These are phyloP conservation scores for Drosophila parthenogenetica DNA, from an alignment of 2,888 invertebrate genomes.

Conservation along the genomic window DNA sequence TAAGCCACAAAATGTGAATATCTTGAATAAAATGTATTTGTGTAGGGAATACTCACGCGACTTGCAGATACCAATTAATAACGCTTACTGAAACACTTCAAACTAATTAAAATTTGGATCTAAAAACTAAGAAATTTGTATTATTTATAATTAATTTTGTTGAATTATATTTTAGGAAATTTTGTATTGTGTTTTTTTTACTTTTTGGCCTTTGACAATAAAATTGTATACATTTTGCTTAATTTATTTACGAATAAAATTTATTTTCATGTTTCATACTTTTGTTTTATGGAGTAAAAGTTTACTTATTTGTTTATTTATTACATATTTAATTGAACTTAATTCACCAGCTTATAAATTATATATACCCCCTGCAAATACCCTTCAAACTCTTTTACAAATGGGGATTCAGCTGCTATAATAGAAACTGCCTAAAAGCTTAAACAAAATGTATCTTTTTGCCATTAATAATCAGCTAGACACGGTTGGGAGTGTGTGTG, in stretches of 20 bases:
- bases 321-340: too few relatives aligned
- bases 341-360: neutral
- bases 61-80: neutral
- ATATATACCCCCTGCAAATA: neutral
- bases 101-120: too few relatives aligned
- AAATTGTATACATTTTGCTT: too few relatives aligned
- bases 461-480: slow-evolving; percentile 51
- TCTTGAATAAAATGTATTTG: slow-evolving; percentile 28
- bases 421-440: slow-evolving; percentile 24
- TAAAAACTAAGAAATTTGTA: too few relatives aligned
- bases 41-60: neutral
- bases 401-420: slow-evolving; percentile 7
- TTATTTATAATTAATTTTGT: too few relatives aligned
- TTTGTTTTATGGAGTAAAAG: too few relatives aligned
- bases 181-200: too few relatives aligned
- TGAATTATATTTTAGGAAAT: too few relatives aligned
- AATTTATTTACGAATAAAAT: too few relatives aligned
- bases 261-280: too few relatives aligned
- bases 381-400: neutral
- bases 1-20: slow-evolving; percentile 3
- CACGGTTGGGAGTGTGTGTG: neutral
- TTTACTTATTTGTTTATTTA: neutral
- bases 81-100: too few relatives aligned
- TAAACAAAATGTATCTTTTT: slow-evolving; percentile 24
- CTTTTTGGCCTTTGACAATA: too few relatives aligned